Conservation (phyloP, 2,797 vertebrate genomes). For the Otolemur crassicaudatus region DNA sequence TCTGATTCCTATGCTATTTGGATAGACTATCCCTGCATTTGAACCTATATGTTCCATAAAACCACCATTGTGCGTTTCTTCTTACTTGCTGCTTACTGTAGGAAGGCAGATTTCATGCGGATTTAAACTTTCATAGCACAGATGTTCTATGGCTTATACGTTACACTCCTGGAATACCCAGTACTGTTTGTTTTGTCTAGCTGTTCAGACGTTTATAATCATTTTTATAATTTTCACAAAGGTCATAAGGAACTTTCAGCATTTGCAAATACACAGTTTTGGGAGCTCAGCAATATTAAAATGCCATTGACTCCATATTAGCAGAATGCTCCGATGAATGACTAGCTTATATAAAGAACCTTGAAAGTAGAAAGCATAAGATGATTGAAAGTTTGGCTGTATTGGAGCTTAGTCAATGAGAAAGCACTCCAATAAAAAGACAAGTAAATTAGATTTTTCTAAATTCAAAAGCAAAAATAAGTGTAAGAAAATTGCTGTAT, state of each 20-base stretch:
- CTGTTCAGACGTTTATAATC: conserved; percentile 65
- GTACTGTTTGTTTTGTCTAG: conserved; percentile 64
- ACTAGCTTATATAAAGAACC: background rate
- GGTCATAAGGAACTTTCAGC: conserved; percentile 52
- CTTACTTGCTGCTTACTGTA: background rate
- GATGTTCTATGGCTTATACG: conserved; percentile 39
- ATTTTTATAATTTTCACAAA: conserved; percentile 71
- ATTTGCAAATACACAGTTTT: conserved; percentile 58
- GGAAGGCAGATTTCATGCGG: background rate
- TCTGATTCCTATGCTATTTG: background rate
- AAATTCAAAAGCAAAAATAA: conserved; percentile 47
- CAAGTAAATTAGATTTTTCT: background rate
- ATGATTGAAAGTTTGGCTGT: conserved; percentile 21
- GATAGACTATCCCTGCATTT: background rate
- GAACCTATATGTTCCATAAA: background rate
- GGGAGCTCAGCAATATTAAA: conserved; percentile 55
- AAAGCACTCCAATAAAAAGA: background rate
- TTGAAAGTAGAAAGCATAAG: background rate
- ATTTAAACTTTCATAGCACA: conserved; percentile 58
- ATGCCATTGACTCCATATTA: conserved; percentile 31
- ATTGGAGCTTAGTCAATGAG: conserved; percentile 28
- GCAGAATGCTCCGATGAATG: conserved; percentile 26
- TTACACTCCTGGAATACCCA: conserved; percentile 5
- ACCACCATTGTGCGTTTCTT: background rate
- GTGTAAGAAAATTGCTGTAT: background rate